Base-by-base conservation (phyloP, 2,888 invertebrate genomes). In the Lasioglossum vierecki region DNA sequence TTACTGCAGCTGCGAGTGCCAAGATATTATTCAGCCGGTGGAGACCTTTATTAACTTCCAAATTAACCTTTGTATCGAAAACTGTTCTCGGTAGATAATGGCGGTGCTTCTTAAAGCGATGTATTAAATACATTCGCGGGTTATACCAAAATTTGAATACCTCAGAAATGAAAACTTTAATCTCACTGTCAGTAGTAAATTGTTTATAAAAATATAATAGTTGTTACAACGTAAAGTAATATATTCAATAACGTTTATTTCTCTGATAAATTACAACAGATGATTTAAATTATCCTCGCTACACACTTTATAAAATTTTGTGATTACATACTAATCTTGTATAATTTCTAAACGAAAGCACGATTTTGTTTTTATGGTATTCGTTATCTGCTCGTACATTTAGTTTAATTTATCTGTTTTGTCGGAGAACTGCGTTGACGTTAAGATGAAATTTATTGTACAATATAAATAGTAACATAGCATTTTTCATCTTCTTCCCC, bases 21-120 rank as follows among this genome's bases (percentile, higher is more conserved):
- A 80, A 91, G 90, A 91, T 91, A 88, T 89, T 87, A 90, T 89
- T 88, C 88, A 87, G 84, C 73, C 83, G 66, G 66, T 22, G 63
- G 60, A 72, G 74, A 85, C 80, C 85, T 89, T 85, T 86, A 89
- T 91, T 91, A 91, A 90, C 89, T 90, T 83, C 71, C 81, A 82
- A 83, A 83, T 88, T 89, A 87, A 88, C 76, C 83, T 39, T 72
- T 80, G 82, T 88, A 84, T 91, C 84, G 85, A 85, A 88, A 90
- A 90, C 85, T 82, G 88, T 85, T 80, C 80, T 70, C 15, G 41
- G 30, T 68, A 81, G 86, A 79, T 76, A 83, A 81, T 72, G 75
- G 60, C 49, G 53, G 13, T 41, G 57, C 57, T 44, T 35, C 71
- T 41, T 49, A 73, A 13, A 75, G 63, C 39, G 72, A 73, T 63